phyloP scores from a whole-genome alignment of 2,113 vertebrate genomes.

The Anguilla japonica region DNA sequence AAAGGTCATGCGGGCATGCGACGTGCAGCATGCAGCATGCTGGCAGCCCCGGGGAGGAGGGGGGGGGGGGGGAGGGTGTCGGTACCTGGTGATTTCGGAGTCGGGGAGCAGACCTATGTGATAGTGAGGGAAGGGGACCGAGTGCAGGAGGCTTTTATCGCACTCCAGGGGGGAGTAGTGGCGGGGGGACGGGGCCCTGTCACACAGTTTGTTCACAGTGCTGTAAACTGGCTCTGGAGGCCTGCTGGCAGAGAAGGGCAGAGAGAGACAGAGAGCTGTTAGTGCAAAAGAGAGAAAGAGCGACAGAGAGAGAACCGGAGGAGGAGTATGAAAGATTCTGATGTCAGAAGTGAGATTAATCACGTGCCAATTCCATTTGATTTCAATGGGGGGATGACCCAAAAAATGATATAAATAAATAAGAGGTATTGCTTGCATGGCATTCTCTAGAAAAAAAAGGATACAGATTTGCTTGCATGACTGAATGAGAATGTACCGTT shows the following conservation, averaged over 20 bases:
- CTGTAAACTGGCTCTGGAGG: conserved; percentile 98
- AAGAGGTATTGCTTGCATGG: not conserved
- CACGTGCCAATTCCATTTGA: too few relatives aligned
- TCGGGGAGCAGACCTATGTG: conserved; percentile 93
- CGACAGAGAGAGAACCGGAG: not conserved
- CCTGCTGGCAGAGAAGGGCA: conserved; percentile 78
- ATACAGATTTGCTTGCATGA: not conserved
- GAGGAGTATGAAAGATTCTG: not conserved
- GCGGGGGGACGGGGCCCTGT: conserved; percentile 90
- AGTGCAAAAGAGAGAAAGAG: conserved; percentile 2
- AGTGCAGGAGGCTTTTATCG: conserved; percentile 93
- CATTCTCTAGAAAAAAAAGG: not conserved
- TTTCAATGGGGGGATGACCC: too few relatives aligned
- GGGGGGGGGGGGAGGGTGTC: conserved; percentile 52
- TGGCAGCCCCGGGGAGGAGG: conserved; percentile 6
- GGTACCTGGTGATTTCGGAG: conserved; percentile 93
- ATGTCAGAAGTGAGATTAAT: too few relatives aligned
- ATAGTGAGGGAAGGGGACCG: conserved; percentile 88
- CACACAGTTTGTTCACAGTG: conserved; percentile 99
- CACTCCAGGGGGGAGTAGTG: conserved; percentile 93
- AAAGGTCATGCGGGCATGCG: conserved; percentile 21
- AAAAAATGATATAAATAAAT: not conserved
- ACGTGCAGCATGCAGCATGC: conserved; percentile 18
- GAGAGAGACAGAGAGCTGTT: conserved; percentile 30
- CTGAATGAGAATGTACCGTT: not conserved